phyloP scores from a whole-genome alignment of 2,888 invertebrate genomes.

The Acanthoscelides obtectus region DNA sequence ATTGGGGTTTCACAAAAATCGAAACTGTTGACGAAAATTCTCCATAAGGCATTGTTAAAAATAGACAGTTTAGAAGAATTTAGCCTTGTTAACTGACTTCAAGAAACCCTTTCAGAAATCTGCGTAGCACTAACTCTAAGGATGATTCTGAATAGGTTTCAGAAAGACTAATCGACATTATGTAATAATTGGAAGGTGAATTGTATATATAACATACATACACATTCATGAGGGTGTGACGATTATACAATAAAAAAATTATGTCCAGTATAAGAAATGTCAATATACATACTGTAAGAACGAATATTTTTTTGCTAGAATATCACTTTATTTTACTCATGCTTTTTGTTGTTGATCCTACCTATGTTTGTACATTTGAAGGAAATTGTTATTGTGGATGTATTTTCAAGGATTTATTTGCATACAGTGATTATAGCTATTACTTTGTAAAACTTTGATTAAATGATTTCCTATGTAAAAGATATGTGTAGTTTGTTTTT shows the following conservation, averaged over 20 bases:
- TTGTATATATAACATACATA: neutral
- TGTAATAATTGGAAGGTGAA: neutral
- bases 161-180: neutral
- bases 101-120: neutral
- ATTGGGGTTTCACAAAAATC: too few relatives aligned
- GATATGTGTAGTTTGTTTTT: too few relatives aligned
- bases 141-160: neutral
- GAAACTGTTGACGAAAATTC: neutral
- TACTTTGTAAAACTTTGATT: neutral
- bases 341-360: neutral
- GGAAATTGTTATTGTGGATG: neutral
- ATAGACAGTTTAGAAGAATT: neutral
- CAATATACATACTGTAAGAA: conserved; percentile 16
- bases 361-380: neutral
- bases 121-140: neutral
- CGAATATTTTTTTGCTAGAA: conserved; percentile 28
- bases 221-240: conserved; percentile 22
- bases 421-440: neutral
- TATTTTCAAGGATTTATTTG: neutral
- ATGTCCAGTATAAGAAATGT: conserved; percentile 23
- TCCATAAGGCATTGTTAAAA: neutral
- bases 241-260: conserved; percentile 30
- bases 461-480: neutral
- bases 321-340: neutral
- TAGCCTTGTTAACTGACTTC: neutral